Base-by-base conservation (phyloP, 2,888 invertebrate species). In the Fragum sueziense region DNA sequence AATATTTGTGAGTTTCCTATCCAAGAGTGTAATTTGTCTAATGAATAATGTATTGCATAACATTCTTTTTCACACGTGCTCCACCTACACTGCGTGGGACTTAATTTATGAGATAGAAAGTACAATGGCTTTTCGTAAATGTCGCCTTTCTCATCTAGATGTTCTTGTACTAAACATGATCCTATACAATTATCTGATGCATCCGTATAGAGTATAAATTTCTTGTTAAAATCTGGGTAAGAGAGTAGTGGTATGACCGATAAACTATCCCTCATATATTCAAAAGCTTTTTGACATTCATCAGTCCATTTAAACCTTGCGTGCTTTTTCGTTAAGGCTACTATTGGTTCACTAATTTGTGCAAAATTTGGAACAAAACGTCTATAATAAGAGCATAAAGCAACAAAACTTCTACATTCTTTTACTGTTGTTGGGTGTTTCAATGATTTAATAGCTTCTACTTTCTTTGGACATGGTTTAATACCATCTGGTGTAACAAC, bases 261-360 rank as follows among this genome's bases (percentile, higher is more conserved):
- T 57, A 57, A 57, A 57, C 25, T 25, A 14, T 57, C 57, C 25
- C 25, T 57, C 27, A 57, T 22, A 57, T 25, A 57, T 22, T 57
- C 57, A 57, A 57, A 57, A 57, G 57, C 27, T 27, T 9, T 57
- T 22, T 57, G 57, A 22, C 57, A 57, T 57, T 57, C 57, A n/a
- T 57, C 57, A 57, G 2, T 57, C 57, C 57, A 57, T 22, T 57
- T 9, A 57, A 2, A 57, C 25, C 57, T 22, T 27, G 57, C 57
- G 25, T 57, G 57, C 7, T 57, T 57, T 25, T 57, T 57, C 22
- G 57, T 57, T 9, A 25, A 25, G 14, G 57, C 57, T 2, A 57
- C 1, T 22, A 57, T 57, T 57, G 57, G 57, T 25, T 57, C 57
- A 25, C 25, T 27, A 25, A 57, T 57, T 2, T 57, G 20, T 57